Percentiles rank a stretch among this genome's conserved stretches.
These are phyloP conservation scores for Conops quadrifasciatus DNA, from an alignment of 2,888 invertebrate species.

Conservation along the genomic window DNA sequence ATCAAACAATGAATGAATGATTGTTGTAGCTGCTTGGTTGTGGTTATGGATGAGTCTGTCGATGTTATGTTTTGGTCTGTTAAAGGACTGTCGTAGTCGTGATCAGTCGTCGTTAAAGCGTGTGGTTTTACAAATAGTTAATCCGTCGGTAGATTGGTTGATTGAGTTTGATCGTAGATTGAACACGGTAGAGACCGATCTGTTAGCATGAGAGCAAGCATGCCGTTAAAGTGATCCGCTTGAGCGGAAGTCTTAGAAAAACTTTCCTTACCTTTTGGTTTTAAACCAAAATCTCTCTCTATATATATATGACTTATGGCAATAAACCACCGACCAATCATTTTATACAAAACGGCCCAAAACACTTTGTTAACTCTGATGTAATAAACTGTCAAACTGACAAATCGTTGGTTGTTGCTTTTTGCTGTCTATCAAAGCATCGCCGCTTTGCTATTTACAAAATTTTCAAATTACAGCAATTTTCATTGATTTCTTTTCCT, in stretches of 20 bases:
- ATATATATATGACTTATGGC: not conserved
- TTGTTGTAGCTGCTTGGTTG: slow-evolving; percentile 1
- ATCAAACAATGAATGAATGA: slow-evolving; percentile 1
- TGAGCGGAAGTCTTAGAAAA: too few species aligned
- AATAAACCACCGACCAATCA: not conserved
- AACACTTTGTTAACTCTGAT: not conserved
- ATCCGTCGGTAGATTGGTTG: not conserved
- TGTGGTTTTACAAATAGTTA: not conserved
- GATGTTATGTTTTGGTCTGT: not conserved
- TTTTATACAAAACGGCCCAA: not conserved
- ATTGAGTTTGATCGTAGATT: too few species aligned
- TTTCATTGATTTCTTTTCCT: slow-evolving; percentile 18
- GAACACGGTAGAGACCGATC: too few species aligned
- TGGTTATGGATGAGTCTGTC: not conserved
- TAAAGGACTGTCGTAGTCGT: not conserved
- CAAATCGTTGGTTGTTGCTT: not conserved
- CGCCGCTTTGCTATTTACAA: not conserved
- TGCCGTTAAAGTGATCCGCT: too few species aligned
- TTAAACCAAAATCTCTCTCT: not conserved
- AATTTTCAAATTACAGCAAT: slow-evolving; percentile 22
- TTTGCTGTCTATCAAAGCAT: too few species aligned
- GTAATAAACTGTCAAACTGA: not conserved
- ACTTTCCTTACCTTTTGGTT: too few species aligned
- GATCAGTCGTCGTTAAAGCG: not conserved
- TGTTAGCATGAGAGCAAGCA: too few species aligned